These are phyloP conservation scores for Acleris laterana DNA, from an alignment of 2,888 invertebrate species.

Conservation along the genomic window DNA sequence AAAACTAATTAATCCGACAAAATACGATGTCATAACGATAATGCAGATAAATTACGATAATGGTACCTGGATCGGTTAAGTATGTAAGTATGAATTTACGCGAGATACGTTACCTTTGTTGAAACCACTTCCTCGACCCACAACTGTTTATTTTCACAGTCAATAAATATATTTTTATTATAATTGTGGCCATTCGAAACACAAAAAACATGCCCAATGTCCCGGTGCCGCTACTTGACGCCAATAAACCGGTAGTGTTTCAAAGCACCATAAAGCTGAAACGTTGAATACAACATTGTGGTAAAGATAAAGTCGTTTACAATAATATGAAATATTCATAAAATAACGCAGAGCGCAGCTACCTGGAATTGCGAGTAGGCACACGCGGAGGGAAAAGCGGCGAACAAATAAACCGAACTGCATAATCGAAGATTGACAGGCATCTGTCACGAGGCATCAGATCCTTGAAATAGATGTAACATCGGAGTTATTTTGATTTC, in stretches of 20 bases:
- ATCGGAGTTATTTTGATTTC: conserved; percentile 31
- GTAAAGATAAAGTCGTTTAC: conserved; percentile 73
- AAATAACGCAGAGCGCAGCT: conserved; percentile 64
- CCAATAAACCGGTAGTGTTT: conserved; percentile 54
- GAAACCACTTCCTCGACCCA: too few species aligned
- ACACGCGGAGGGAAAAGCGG: conserved; percentile 47
- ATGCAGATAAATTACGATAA: too few species aligned
- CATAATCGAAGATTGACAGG: conserved; percentile 55
- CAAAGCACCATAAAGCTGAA: conserved; percentile 66
- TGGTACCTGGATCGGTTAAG: too few species aligned
- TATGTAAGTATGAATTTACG: too few species aligned
- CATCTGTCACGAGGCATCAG: conserved; percentile 46
- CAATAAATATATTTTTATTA: neutral
- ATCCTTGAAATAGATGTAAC: conserved; percentile 38
- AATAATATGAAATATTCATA: conserved; percentile 81
- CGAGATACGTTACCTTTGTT: too few species aligned
- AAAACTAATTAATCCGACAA: too few species aligned
- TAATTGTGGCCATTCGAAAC: neutral
- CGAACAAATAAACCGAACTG: conserved; percentile 56
- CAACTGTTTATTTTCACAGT: neutral
- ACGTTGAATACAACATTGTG: conserved; percentile 70
- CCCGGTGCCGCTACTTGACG: conserved; percentile 45
- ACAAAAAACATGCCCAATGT: neutral
- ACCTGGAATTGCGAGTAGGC: conserved; percentile 49
- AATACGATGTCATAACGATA: too few species aligned